Evolutionary conservation across 2,797 vertebrate species (phyloP).

Genomic region (Gambelia wislizenii): DNA sequence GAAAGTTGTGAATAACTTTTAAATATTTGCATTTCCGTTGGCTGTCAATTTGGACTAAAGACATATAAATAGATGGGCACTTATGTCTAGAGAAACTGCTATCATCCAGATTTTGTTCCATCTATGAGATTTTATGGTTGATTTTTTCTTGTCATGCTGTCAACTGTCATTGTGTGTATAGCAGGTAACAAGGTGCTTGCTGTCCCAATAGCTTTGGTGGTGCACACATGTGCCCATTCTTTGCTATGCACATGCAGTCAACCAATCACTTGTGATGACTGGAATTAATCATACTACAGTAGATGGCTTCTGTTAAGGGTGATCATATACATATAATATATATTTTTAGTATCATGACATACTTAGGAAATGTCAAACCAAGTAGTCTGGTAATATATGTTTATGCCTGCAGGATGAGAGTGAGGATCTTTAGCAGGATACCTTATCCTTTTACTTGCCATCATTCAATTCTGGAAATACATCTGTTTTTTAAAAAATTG

Average conservation of each 20-base stretch:
- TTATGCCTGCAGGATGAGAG: not conserved
- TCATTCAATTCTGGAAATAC: not conserved
- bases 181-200: constrained; percentile 26
- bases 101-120: constrained; percentile 15
- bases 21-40: not conserved
- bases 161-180: constrained; percentile 22
- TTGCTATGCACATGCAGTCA: not conserved
- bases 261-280: not conserved
- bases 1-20: not conserved
- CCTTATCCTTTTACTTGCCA: not conserved
- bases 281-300: not conserved
- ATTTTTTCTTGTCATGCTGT: constrained; percentile 13
- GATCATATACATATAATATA: not conserved
- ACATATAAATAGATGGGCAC: not conserved
- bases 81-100: not conserved
- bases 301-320: not conserved
- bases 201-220: constrained; percentile 15
- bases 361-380: not conserved
- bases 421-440: not conserved
- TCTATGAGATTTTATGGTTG: constrained; percentile 3
- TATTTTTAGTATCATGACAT: not conserved
- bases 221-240: not conserved
- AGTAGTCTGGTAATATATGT: not conserved
- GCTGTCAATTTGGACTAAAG: not conserved
- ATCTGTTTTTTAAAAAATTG: not conserved